Evolutionary conservation across 2,888 invertebrate species (phyloP).

Genomic region (Dysmachus trigonus): DNA sequence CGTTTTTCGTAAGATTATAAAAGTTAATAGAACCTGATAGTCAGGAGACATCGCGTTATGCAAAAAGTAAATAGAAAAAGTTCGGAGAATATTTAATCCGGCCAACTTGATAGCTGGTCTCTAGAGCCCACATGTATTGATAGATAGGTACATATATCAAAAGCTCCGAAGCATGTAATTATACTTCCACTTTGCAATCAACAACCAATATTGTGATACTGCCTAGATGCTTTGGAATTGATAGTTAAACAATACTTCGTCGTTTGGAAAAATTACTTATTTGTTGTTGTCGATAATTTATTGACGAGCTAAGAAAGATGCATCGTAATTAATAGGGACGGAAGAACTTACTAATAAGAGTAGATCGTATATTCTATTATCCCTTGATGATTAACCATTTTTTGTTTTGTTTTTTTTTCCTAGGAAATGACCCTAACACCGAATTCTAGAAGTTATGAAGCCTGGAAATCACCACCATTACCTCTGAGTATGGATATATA

Average conservation of each 20-base stretch:
- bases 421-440: constrained; percentile 74
- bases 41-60: not conserved
- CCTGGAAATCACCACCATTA: constrained; percentile 76
- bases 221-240: not conserved
- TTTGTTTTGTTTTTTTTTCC: constrained; percentile 43
- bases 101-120: not conserved
- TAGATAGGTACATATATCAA: not conserved
- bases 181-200: not conserved
- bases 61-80: not conserved
- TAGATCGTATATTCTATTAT: not conserved
- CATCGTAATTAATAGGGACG: not conserved
- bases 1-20: not conserved
- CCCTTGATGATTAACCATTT: not conserved
- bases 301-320: not conserved
- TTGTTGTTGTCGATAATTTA: not conserved
- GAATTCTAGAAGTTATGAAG: constrained; percentile 69
- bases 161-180: not conserved
- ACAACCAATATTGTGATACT: not conserved
- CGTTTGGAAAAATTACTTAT: not conserved
- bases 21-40: not conserved
- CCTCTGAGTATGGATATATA: constrained; percentile 74
- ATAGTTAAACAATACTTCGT: not conserved
- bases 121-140: not conserved
- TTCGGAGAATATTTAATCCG: not conserved
- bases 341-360: not conserved